Conservation (phyloP, 2,797 vertebrate genomes). For the Bradypus variegatus region DNA sequence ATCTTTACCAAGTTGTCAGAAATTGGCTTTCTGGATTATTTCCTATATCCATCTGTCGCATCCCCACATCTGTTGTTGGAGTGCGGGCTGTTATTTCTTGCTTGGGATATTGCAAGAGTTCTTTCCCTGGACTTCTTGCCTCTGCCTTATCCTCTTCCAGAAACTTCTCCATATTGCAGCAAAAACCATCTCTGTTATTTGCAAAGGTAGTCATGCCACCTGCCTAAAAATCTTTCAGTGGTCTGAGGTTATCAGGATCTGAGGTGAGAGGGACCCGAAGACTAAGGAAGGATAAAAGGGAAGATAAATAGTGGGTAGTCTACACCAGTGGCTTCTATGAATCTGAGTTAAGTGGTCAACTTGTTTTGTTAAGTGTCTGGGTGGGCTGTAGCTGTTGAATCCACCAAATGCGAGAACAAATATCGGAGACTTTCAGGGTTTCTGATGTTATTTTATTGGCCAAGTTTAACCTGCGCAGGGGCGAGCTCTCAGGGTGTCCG, state of each 20-base stretch:
- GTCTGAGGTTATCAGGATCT: not conserved
- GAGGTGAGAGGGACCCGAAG: not conserved
- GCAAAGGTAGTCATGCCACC: not conserved
- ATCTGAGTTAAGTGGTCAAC: not conserved
- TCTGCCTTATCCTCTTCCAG: not conserved
- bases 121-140: not conserved
- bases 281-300: not conserved
- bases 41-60: not conserved
- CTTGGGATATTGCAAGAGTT: not conserved
- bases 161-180: not conserved
- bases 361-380: not conserved
- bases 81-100: not conserved
- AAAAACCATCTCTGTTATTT: not conserved
- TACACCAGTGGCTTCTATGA: not conserved
- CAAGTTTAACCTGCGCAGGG: too few species aligned
- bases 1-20: not conserved
- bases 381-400: too few species aligned
- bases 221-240: not conserved
- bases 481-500: too few species aligned
- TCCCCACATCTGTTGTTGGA: not conserved
- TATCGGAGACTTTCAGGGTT: too few species aligned
- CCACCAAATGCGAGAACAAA: too few species aligned
- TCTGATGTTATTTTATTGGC: too few species aligned
- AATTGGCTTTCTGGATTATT: not conserved
- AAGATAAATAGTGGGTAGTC: not conserved